Evolutionary conservation across 1,140 invertebrate genomes (phyloP).

Genomic region (Eciton burchellii): DNA sequence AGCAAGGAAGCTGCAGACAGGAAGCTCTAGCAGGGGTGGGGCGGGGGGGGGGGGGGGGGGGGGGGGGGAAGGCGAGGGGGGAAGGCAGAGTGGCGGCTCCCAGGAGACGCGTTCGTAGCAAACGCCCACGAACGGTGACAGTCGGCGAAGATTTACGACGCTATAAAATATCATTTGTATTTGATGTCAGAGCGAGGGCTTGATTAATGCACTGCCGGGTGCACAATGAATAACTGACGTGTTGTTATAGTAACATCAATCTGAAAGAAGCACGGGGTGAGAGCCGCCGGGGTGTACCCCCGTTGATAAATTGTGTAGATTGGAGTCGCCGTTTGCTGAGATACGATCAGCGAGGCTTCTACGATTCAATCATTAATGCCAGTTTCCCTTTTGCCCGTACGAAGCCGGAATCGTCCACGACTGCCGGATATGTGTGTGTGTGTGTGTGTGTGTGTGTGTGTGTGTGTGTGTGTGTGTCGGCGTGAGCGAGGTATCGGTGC

Average conservation of each 20-base stretch:
- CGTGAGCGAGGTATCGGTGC: conserved; percentile 31
- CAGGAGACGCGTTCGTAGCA: conserved; percentile 76
- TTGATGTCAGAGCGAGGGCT: conserved; percentile 81
- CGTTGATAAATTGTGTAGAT: conserved; percentile 83
- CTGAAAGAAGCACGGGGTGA: conserved; percentile 76
- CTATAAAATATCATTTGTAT: conserved; percentile 86
- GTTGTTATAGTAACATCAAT: conserved; percentile 83
- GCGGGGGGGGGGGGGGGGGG: conserved; percentile 45
- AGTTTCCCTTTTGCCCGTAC: conserved; percentile 50
- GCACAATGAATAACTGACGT: conserved; percentile 82
- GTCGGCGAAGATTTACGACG: conserved; percentile 82
- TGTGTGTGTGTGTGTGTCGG: too few relatives aligned
- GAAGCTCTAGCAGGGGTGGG: conserved; percentile 63
- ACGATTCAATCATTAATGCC: conserved; percentile 81
- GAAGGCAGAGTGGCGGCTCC: conserved; percentile 57
- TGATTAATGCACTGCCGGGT: conserved; percentile 83
- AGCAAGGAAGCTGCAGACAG: conserved; percentile 54
- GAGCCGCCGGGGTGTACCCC: conserved; percentile 69
- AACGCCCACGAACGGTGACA: conserved; percentile 81
- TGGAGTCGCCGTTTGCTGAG: conserved; percentile 74
- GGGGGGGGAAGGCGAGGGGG: conserved; percentile 45
- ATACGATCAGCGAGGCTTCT: conserved; percentile 78
- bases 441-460: too few relatives aligned
- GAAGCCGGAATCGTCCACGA: conserved; percentile 51
- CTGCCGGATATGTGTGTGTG: conserved; percentile 51